A percentile compares a stretch with the other conserved stretches of the same genome.
phyloP scores from a whole-genome alignment of 2,113 vertebrate species.

The Tragulus kanchil region DNA sequence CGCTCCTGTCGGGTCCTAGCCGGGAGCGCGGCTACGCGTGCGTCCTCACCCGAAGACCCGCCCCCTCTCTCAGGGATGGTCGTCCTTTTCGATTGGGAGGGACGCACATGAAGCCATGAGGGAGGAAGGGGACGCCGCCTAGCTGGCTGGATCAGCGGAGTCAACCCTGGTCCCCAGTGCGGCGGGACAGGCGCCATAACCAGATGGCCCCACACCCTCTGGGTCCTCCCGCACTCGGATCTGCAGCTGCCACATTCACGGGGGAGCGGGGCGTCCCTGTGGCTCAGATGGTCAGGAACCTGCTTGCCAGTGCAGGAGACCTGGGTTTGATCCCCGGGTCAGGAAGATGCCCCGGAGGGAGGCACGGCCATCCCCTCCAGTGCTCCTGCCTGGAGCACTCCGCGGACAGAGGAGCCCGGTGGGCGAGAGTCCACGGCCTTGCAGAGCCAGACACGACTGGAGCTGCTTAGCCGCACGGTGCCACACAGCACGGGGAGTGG shows the following conservation, averaged over 20 bases:
- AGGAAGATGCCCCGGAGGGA: too few species aligned
- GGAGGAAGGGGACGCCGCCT: background rate
- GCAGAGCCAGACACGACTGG: too few species aligned
- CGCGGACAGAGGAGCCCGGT: too few species aligned
- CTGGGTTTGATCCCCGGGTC: too few species aligned
- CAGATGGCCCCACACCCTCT: background rate
- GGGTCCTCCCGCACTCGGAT: background rate
- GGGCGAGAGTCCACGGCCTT: too few species aligned
- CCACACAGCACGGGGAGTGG: background rate
- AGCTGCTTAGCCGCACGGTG: too few species aligned
- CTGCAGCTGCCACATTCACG: background rate
- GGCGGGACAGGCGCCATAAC: background rate
- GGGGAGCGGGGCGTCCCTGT: too few species aligned
- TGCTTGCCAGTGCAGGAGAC: too few species aligned
- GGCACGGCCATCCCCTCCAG: too few species aligned
- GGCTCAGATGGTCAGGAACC: too few species aligned
- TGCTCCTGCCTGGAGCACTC: too few species aligned
- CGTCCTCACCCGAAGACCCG: background rate
- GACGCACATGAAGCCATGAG: rapidly evolving
- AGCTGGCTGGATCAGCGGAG: background rate
- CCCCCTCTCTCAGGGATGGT: background rate
- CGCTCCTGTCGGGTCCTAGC: background rate
- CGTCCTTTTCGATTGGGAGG: rapidly evolving
- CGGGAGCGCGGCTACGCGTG: background rate
- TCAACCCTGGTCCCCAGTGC: background rate